Conservation (phyloP, 2,888 invertebrate species). For the Ypsolopha sequella region DNA sequence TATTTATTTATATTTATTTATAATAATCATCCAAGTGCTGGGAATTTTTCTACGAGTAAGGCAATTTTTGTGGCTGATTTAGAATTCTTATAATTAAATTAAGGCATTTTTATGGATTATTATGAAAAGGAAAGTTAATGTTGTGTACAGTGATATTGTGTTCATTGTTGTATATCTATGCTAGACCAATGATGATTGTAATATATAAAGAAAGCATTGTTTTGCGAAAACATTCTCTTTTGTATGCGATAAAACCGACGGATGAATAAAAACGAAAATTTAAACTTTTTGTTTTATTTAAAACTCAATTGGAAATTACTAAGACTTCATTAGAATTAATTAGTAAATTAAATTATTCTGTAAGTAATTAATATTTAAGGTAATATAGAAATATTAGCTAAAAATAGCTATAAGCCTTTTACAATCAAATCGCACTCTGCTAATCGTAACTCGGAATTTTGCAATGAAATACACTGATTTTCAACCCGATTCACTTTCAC, state of each 20-base stretch:
- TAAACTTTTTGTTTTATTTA: background rate
- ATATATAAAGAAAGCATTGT: slow-evolving; percentile 17
- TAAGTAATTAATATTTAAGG: background rate
- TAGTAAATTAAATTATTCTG: background rate
- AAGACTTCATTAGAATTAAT: too few relatives aligned
- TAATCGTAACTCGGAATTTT: background rate
- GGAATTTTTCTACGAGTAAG: background rate
- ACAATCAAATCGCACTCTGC: background rate
- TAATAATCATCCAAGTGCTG: too few relatives aligned
- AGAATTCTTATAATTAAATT: background rate
- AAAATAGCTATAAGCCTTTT: background rate
- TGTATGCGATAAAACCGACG: slow-evolving; percentile 31
- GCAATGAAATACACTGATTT: background rate
- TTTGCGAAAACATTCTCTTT: slow-evolving; percentile 32
- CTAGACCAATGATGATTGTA: slow-evolving; percentile 11
- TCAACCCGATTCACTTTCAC: background rate
- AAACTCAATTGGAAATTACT: background rate
- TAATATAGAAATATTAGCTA: background rate
- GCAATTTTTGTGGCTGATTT: background rate
- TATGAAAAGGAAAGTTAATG: too few relatives aligned
- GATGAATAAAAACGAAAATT: slow-evolving; percentile 20
- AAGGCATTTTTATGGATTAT: slow-evolving; percentile 12
- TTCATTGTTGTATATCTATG: slow-evolving; percentile 16
- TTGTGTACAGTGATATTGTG: slow-evolving; percentile 6
- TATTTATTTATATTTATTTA: background rate